Percentiles rank a stretch among this genome's conserved stretches.
Conservation (phyloP, 2,888 invertebrate genomes). For the Sialis lutaria region DNA sequence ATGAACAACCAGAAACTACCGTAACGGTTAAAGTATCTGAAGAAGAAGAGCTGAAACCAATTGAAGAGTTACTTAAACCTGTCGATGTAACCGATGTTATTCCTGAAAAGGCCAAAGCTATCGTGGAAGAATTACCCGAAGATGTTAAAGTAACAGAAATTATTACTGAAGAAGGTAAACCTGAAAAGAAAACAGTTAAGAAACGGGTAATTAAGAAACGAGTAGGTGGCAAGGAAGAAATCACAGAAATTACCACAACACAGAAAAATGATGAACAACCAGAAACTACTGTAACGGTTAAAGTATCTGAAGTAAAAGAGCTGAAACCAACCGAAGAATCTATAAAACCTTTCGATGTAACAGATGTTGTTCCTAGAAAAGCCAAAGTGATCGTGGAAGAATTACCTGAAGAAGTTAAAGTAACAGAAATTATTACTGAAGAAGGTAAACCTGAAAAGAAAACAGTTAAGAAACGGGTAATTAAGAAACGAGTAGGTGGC, state of each 20-base stretch:
- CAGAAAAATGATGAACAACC: conserved; percentile 15
- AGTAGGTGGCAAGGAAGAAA: conserved; percentile 13
- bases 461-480: conserved; percentile 12
- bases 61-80: conserved; percentile 6
- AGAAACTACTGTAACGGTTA: conserved; percentile 14
- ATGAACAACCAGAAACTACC: conserved; percentile 18
- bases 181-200: conserved; percentile 11
- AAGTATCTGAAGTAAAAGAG: conserved; percentile 11
- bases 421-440: conserved; percentile 17
- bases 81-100: conserved; percentile 17
- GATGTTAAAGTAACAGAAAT: conserved; percentile 17
- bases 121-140: conserved; percentile 19
- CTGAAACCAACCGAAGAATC: conserved; percentile 5
- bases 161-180: conserved; percentile 17
- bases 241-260: conserved; percentile 14
- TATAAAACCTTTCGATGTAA: conserved; percentile 13
- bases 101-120: conserved; percentile 18
- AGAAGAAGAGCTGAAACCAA: conserved; percentile 11
- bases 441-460: conserved; percentile 24
- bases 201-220: conserved; percentile 8
- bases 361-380: conserved; percentile 21
- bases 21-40: conserved; percentile 13
- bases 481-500: neutral
- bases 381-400: conserved; percentile 17
- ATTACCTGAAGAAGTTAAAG: conserved; percentile 12